Evolutionary conservation across 2,797 vertebrate species (phyloP), one percentile per base, ranked within the genome.

Genomic region (Pristis pectinata): DNA sequence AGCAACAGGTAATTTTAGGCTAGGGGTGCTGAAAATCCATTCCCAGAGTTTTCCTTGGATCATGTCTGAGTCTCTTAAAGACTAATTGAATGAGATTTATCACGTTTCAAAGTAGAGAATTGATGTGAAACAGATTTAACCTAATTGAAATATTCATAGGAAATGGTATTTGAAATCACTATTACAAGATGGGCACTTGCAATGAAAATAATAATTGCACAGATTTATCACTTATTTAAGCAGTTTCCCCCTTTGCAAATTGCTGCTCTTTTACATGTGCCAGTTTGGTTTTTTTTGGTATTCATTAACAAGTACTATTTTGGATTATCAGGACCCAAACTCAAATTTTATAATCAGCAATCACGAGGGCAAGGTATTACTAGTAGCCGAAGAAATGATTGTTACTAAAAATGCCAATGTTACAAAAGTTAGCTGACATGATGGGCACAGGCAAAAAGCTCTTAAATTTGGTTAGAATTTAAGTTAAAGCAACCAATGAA

Each of bases 401-500:
- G n/a, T 9, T 91, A 91, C 37, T 91, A 67, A 89, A 91, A 91
- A 91, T 67, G 19, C 64, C n/a, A 67, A 37, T 79, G 11, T 93
- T 27, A 53, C 89, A 92, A 24, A 92, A 64, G 67, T 67, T 8
- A 92, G 61, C 34, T 64, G n/a, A 67, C 49, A 41, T 93, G 67
- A 24, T 34, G 27, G 22, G 11, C 41, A 74, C 1, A 30, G 8
- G 37, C 67, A 64, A 72, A 93, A 49, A 13, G 22, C 13, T 72
- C 37, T 30, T 72, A 72, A 72, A 74, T 74, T 74, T 74, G 27
- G 24, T 74, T 70, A 70, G 67, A 70, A 70, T 70, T 24, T 64
- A 49, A n/a, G 34, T 72, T 30, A 93, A 74, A 53, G 11, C 89
- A 89, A 89, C 87, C 22, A 93, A 93, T 74, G 92, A 74, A 93